Evolutionary conservation across 2,797 vertebrate species (phyloP), one percentile per base, ranked within the genome.

Genomic region (Cynopterus sphinx): DNA sequence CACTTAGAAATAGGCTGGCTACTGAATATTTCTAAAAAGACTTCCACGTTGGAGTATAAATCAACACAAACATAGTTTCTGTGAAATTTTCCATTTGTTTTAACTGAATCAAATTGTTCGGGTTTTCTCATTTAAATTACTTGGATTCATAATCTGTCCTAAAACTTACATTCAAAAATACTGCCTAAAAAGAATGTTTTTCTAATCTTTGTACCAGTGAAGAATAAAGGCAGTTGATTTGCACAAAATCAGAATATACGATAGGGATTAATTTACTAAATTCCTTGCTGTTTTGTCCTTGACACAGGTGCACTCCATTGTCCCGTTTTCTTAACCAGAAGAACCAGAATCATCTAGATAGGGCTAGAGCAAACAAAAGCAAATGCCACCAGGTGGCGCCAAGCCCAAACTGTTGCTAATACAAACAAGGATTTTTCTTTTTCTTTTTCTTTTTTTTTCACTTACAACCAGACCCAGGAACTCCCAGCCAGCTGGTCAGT

Each of bases 61-160:
- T 33, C 33, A 28, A 78, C 43, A 26, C 10, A 90, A 82, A 90
- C 2, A 36, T 31, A 19, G 7, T 39, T 71, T 61, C 67, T 83
- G 63, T 19, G 61, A 86, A 73, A 81, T 6, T 67, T 75, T 49
- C n/a, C 19, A n/a, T 55, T 63, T 88, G 3, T 28, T 73, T 26
- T 55, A 43, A 61, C 5, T n/a, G 63, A 73, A 87, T 75, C 36
- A 70, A 91, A 81, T 55, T 51, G n/a, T 83, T 19, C 2, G n/a
- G 26, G 3, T 63, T 78, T 87, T 83, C 79, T 53, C 3, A 75
- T 71, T 90, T 82, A 70, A 94, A 57, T 74, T 75, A 41, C 55
- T 86, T 78, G 31, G 46, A 24, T 96, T 73, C 57, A n/a, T n/a
- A 55, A 41, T 85, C 33, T 67, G 55, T 22, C 49, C 55, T 92